Base-by-base conservation (phyloP, 2,888 invertebrate genomes). In the Epiblema foenella region DNA sequence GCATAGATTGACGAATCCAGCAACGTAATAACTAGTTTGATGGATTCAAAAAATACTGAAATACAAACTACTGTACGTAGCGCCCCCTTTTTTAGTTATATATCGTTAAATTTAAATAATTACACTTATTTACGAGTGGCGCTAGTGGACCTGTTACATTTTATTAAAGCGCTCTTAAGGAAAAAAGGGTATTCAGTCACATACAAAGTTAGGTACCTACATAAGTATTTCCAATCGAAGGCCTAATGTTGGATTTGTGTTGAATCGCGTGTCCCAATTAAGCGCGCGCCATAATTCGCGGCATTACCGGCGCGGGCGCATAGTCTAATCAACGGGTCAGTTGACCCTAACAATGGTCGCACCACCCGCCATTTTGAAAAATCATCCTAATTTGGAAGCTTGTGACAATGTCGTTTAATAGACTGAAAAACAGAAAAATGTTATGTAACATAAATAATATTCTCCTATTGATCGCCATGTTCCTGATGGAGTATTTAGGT, bases 201-300 rank as follows among this genome's bases (percentile, higher is more conserved):
- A 29, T 29, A 56, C 29, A 56, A 56, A 46, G 46, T n/a, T 46
- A 33, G 46, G 46, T 46, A 39, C n/a, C n/a, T n/a, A n/a, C 39
- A 11, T 17, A 18, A 17, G 51, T 57, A 57, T 37, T 42, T 4
- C 15, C 33, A 33, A 64, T 64, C 54, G 52, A 64, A 64, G 20
- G 20, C 54, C 37, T 64, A 64, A 54, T 64, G 64, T 64, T 64
- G 64, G 20, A 83, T 81, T 84, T 83, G 79, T 76, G 78, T 75
- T 77, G 77, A 79, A 79, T 84, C 79, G 83, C 85, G 80, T 85
- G 85, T 85, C 82, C 84, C 85, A 88, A 89, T 89, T 88, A 89
- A 85, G 79, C 80, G 74, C 67, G 76, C 70, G 84, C 85, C 82
- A 88, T 89, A 88, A 88, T 87, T 88, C 80, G 83, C 80, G 75